phyloP scores from a whole-genome alignment of 1,140 invertebrate genomes.

The Ostrea denselamellosa region DNA sequence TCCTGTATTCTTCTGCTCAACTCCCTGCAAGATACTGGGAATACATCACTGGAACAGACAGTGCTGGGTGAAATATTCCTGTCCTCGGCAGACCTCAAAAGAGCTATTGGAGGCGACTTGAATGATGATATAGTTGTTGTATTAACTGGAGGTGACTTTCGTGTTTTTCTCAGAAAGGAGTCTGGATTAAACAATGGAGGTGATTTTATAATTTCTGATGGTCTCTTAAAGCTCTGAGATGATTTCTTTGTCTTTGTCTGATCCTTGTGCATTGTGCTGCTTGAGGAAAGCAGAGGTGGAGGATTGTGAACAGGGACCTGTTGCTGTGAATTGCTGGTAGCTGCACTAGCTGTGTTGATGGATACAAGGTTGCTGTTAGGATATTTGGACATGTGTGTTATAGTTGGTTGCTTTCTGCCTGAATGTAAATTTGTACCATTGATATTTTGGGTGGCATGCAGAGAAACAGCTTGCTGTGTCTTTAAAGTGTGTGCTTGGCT shows the following conservation, averaged over 20 bases:
- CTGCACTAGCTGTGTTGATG: not conserved
- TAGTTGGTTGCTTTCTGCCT: not conserved
- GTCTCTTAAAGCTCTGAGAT: not conserved
- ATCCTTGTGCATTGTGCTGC: not conserved
- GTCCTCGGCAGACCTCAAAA: not conserved
- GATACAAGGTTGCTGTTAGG: not conserved
- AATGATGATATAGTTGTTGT: not conserved
- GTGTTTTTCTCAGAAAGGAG: not conserved
- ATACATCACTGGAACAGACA: slow-evolving; percentile 18
- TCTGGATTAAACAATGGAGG: not conserved
- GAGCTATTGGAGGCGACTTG: not conserved
- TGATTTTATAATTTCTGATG: slow-evolving; percentile 26
- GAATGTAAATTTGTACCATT: not conserved
- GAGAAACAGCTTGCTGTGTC: not conserved
- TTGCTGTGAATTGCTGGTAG: not conserved
- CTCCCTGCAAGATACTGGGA: not conserved
- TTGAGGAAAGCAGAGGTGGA: not conserved
- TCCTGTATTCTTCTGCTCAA: slow-evolving; percentile 1
- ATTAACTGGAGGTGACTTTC: slow-evolving; percentile 1
- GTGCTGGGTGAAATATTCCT: slow-evolving; percentile 4
- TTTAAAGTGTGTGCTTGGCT: not conserved
- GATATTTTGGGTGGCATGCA: not conserved
- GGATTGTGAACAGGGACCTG: not conserved
- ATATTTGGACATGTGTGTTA: not conserved
- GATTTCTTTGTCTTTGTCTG: not conserved